Percentiles rank a stretch among this genome's conserved stretches.
phyloP scores from a whole-genome alignment of 2,888 invertebrate species.

The Chorisops tibialis region DNA sequence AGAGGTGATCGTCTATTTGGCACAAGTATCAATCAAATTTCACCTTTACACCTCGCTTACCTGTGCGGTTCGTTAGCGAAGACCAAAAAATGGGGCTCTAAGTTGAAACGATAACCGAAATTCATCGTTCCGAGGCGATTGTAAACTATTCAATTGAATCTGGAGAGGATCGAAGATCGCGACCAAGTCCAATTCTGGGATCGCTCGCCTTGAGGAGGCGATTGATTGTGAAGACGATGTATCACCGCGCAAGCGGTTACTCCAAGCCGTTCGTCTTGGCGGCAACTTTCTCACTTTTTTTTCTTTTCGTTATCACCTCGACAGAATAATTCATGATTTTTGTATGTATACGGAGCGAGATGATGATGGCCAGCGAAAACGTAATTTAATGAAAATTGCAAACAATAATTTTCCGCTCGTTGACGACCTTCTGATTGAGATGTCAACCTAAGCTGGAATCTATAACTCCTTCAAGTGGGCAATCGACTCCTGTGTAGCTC shows the following conservation, averaged over 20 bases:
- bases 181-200: neutral
- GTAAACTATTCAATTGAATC: conserved; percentile 23
- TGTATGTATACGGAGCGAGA: conserved; percentile 17
- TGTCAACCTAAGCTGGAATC: conserved; percentile 28
- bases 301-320: neutral
- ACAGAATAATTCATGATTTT: conserved; percentile 29
- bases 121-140: conserved; percentile 13
- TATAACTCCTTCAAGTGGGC: conserved; percentile 22
- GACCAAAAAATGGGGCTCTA: too few species aligned
- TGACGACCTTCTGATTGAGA: conserved; percentile 31
- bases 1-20: conserved; percentile 13
- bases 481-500: neutral
- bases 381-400: conserved; percentile 35
- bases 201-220: conserved; percentile 9
- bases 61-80: neutral
- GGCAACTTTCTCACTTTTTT: conserved; percentile 20
- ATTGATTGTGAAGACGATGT: conserved; percentile 21
- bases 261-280: conserved; percentile 1
- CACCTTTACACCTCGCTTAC: conserved; percentile 3
- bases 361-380: conserved; percentile 25
- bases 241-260: too few species aligned
- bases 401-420: conserved; percentile 33
- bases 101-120: neutral
- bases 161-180: conserved; percentile 5
- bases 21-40: conserved; percentile 14